A percentile compares a stretch with the other conserved stretches of the same genome.
Conservation (phyloP, 1,140 invertebrate genomes). For the Tetramorium simillimum region DNA sequence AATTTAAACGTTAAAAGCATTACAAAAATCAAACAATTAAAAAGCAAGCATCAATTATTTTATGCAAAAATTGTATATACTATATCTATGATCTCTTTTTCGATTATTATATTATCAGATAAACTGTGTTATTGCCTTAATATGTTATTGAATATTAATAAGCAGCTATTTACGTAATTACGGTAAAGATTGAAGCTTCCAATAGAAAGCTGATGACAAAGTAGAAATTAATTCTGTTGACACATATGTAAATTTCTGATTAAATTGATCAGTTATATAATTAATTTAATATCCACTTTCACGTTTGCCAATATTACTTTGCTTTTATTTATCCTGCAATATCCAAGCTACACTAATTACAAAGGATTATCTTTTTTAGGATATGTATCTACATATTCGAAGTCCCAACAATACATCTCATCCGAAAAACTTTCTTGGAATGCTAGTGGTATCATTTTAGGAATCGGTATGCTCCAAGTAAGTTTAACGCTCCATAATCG, state of each 20-base stretch:
- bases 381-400: neutral
- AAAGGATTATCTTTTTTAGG: slow-evolving; percentile 16
- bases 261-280: neutral
- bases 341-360: neutral
- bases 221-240: slow-evolving; percentile 9
- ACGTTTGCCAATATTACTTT: neutral
- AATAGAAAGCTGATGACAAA: neutral
- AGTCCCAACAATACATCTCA: neutral
- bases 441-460: slow-evolving; percentile 42
- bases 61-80: neutral
- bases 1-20: neutral
- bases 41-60: slow-evolving; percentile 8
- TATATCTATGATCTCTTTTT: neutral
- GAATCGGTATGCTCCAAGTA: slow-evolving; percentile 16
- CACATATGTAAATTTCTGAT: slow-evolving; percentile 4
- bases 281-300: slow-evolving; percentile 24
- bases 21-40: neutral
- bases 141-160: neutral
- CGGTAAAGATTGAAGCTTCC: neutral
- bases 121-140: neutral
- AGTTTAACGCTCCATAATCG: slow-evolving; percentile 42
- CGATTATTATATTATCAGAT: slow-evolving; percentile 3
- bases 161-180: slow-evolving; percentile 6
- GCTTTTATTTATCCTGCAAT: neutral
- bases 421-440: slow-evolving; percentile 32